A percentile compares a stretch with the other conserved stretches of the same genome.
Evolutionary conservation across 2,797 vertebrate species (phyloP).

Genomic region (Acropternis orthonyx): DNA sequence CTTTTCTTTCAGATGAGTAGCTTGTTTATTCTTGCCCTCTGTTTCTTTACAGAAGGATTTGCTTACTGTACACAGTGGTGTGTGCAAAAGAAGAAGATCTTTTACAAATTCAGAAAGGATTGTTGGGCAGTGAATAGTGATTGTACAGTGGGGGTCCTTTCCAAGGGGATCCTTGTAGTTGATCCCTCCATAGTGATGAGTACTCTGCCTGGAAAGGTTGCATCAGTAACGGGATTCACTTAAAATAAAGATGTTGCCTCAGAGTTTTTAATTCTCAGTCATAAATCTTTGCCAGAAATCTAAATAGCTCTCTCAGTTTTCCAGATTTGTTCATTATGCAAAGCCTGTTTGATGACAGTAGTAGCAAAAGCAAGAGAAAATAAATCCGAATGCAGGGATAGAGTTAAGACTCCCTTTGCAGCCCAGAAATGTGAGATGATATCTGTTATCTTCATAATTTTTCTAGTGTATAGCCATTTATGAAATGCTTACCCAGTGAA

Average conservation of each 20-base stretch:
- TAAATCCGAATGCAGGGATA: conserved; percentile 17
- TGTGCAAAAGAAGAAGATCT: neutral
- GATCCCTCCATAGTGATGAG: neutral
- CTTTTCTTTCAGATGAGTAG: neutral
- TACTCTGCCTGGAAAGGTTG: neutral
- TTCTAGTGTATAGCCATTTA: conserved; percentile 57
- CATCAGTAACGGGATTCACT: neutral
- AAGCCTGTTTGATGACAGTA: neutral
- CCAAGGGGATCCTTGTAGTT: neutral
- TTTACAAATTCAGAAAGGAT: neutral
- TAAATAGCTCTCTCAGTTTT: conserved; percentile 43
- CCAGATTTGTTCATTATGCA: conserved; percentile 9
- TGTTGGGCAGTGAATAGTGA: neutral
- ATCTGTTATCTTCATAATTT: conserved; percentile 47
- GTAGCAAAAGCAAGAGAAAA: conserved; percentile 8
- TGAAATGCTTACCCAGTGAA: conserved; percentile 63
- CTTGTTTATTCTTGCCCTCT: neutral
- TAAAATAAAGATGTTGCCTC: neutral
- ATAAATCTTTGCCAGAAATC: conserved; percentile 7
- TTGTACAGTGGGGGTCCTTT: neutral
- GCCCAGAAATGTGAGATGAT: conserved; percentile 7
- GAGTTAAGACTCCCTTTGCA: conserved; percentile 37
- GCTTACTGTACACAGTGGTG: neutral
- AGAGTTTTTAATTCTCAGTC: conserved; percentile 12
- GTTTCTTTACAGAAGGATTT: neutral